Percentiles rank a stretch among this genome's conserved stretches.
phyloP scores from a whole-genome alignment of 2,888 invertebrate genomes.

The Cantharis lateralis region DNA sequence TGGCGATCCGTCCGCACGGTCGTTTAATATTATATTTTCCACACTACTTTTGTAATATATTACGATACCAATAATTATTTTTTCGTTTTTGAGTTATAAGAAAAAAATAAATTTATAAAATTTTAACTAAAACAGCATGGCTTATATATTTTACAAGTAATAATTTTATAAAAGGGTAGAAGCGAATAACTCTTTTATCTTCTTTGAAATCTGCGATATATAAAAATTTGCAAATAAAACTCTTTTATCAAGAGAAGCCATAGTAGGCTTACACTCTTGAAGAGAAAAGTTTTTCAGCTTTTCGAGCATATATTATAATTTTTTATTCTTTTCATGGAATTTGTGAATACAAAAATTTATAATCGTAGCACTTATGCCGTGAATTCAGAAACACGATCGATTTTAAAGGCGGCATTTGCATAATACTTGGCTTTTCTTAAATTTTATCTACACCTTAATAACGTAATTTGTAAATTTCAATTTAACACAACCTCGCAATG shows the following conservation, averaged over 20 bases:
- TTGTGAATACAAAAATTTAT: not conserved
- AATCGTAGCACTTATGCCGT: not conserved
- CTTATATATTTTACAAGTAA: not conserved
- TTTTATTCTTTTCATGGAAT: not conserved
- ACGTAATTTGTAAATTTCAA: not conserved
- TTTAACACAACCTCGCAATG: not conserved
- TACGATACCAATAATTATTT: no score
- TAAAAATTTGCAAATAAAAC: not conserved
- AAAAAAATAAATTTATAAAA: not conserved
- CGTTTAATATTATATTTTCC: no score
- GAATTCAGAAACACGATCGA: not conserved
- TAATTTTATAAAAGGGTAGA: not conserved
- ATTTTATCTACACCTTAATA: not conserved
- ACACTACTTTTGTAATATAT: no score
- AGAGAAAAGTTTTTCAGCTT: not conserved
- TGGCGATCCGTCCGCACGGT: no score
- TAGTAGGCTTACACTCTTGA: not conserved
- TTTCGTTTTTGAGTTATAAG: no score
- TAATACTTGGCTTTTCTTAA: not conserved
- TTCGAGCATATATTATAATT: not conserved
- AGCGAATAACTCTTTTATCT: not conserved
- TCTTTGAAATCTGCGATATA: not conserved
- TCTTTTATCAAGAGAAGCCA: not conserved
- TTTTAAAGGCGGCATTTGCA: not conserved
- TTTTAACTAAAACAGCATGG: not conserved